These are phyloP conservation scores for Phoxinus phoxinus DNA, from an alignment of 2,113 vertebrate genomes.

Conservation along the genomic window DNA sequence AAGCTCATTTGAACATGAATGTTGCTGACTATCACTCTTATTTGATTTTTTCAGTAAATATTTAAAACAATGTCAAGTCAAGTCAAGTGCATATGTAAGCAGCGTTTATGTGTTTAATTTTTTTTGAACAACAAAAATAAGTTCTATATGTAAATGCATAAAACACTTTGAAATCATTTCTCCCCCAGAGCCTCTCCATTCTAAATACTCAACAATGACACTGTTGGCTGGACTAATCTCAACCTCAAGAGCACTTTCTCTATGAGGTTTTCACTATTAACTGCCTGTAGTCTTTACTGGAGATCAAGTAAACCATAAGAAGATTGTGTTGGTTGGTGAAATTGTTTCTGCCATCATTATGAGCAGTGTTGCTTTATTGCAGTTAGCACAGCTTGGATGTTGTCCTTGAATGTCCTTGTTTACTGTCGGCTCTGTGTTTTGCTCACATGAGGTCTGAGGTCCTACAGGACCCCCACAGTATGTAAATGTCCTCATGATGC, in stretches of 20 bases:
- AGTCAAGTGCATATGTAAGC: too few species aligned
- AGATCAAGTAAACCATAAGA: slow-evolving; percentile 12
- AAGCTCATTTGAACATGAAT: neutral
- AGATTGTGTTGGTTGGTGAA: neutral
- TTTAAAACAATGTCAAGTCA: too few species aligned
- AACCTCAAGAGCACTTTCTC: neutral
- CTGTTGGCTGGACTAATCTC: neutral
- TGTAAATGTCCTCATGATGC: slow-evolving; percentile 32
- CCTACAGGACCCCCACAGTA: slow-evolving; percentile 30
- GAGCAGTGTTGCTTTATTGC: slow-evolving; percentile 11
- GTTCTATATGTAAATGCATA: neutral
- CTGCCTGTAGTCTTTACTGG: neutral
- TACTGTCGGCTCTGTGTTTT: slow-evolving; percentile 52
- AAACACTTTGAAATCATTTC: neutral
- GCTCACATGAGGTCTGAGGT: slow-evolving; percentile 31
- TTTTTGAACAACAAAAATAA: neutral
- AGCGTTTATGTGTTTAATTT: neutral
- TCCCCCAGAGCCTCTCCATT: neutral
- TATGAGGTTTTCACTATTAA: neutral
- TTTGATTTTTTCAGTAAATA: neutral
- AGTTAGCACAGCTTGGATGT: slow-evolving; percentile 42
- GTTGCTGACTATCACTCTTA: neutral
- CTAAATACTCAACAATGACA: neutral
- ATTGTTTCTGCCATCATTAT: slow-evolving; percentile 23
- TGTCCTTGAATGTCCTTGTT: slow-evolving; percentile 57